Percentiles rank a stretch among this genome's conserved stretches.
Evolutionary conservation across 1,140 invertebrate species (phyloP).

Genomic region (Drosophila rufa): DNA sequence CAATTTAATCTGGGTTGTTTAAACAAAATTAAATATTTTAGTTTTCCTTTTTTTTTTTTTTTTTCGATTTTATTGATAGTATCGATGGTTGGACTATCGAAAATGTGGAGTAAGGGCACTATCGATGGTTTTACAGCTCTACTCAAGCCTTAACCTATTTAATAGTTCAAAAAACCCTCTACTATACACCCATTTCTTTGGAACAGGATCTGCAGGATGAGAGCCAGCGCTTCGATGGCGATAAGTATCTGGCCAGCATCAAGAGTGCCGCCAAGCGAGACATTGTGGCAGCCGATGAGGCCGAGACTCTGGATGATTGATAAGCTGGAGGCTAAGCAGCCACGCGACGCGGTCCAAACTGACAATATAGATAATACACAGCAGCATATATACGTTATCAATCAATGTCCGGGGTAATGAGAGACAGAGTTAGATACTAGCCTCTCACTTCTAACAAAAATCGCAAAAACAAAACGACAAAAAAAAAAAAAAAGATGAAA

Average conservation of each 20-base stretch:
- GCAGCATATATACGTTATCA: constrained; percentile 21
- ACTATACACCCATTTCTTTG: constrained; percentile 7
- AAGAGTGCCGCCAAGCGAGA: constrained; percentile 77
- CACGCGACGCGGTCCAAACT: constrained; percentile 1
- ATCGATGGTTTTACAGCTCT: too few relatives aligned
- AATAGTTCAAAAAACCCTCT: neutral
- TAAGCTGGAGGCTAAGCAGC: constrained; percentile 15
- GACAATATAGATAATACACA: constrained; percentile 48
- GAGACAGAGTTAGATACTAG: constrained; percentile 28
- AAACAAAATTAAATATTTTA: too few relatives aligned
- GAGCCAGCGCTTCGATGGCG: constrained; percentile 82
- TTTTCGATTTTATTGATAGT: too few relatives aligned
- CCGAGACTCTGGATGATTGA: constrained; percentile 75
- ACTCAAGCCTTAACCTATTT: too few relatives aligned
- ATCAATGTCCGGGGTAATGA: constrained; percentile 15
- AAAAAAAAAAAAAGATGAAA: constrained; percentile 48
- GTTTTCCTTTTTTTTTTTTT: too few relatives aligned
- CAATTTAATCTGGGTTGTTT: too few relatives aligned
- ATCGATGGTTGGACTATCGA: too few relatives aligned
- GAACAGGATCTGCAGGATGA: constrained; percentile 82
- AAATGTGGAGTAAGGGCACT: too few relatives aligned
- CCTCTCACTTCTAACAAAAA: constrained; percentile 23
- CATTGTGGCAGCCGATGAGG: constrained; percentile 74
- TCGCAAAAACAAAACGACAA: constrained; percentile 63
- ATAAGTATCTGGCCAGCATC: constrained; percentile 78